Conservation (phyloP, 2,888 invertebrate species). For the Chymomyza amoena region DNA sequence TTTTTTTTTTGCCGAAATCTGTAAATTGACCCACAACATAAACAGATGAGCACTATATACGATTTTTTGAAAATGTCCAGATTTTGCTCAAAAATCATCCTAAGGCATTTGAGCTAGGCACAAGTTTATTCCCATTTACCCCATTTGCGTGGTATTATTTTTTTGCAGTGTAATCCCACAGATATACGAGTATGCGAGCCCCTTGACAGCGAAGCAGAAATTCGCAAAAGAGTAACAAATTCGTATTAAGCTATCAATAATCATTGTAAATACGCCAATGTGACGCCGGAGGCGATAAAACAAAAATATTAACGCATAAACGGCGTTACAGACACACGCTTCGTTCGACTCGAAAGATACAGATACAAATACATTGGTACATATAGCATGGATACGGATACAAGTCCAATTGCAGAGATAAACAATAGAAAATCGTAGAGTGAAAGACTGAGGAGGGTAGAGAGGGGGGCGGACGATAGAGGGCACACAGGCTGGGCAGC, state of each 20-base stretch:
- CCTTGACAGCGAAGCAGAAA: neutral
- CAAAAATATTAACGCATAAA: conserved; percentile 62
- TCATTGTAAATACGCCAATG: conserved; percentile 69
- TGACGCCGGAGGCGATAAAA: conserved; percentile 67
- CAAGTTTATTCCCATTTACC: neutral
- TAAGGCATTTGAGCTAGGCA: no score
- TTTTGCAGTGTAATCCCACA: neutral
- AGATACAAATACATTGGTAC: neutral
- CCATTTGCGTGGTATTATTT: neutral
- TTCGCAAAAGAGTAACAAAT: conserved; percentile 39
- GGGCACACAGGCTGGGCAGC: neutral
- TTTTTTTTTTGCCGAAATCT: no score
- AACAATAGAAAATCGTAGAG: conserved; percentile 70
- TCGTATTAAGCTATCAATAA: conserved; percentile 75
- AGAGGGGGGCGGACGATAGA: neutral
- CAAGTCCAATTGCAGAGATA: conserved; percentile 33
- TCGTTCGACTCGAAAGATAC: neutral
- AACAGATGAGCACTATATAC: no score
- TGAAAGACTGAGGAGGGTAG: conserved; percentile 29
- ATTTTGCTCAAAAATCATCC: no score
- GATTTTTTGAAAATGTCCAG: no score
- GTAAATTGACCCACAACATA: no score
- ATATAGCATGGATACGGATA: neutral
- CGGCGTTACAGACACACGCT: neutral
- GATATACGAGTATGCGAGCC: neutral